Conservation (phyloP, 2,797 vertebrate genomes). For the Rhinichthys osculus region DNA sequence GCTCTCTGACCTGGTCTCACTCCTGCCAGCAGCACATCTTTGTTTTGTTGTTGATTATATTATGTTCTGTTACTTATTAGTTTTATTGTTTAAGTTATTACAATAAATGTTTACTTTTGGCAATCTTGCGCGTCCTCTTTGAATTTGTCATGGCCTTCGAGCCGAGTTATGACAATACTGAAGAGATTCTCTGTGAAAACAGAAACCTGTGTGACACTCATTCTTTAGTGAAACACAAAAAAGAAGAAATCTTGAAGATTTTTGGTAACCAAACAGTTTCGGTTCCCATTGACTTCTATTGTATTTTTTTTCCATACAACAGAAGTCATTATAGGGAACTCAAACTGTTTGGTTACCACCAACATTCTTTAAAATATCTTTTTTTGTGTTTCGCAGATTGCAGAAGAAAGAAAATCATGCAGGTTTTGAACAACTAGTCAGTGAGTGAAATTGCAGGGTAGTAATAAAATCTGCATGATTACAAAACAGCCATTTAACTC, state of each 20-base stretch:
- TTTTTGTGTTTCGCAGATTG: neutral
- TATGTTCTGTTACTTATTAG: no score
- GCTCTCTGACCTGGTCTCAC: no score
- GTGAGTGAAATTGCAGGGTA: neutral
- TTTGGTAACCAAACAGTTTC: neutral
- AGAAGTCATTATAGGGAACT: neutral
- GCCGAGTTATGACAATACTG: no score
- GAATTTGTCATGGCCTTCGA: no score
- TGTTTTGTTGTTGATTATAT: no score
- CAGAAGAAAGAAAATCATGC: neutral
- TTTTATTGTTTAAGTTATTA: no score
- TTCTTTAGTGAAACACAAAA: neutral
- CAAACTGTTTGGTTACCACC: neutral
- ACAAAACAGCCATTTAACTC: neutral
- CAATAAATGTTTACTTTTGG: no score
- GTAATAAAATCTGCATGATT: neutral
- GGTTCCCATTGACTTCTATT: neutral
- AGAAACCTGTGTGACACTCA: neutral
- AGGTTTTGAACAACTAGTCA: no score
- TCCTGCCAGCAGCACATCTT: no score
- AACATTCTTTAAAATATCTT: neutral
- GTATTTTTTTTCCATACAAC: neutral
- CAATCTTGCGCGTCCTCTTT: no score
- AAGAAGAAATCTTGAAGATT: neutral
- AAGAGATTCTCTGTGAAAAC: constrained; percentile 7